Percentiles rank a stretch among this genome's conserved stretches.
phyloP scores from a whole-genome alignment of 2,888 invertebrate species.

The Drosophila ustulata region DNA sequence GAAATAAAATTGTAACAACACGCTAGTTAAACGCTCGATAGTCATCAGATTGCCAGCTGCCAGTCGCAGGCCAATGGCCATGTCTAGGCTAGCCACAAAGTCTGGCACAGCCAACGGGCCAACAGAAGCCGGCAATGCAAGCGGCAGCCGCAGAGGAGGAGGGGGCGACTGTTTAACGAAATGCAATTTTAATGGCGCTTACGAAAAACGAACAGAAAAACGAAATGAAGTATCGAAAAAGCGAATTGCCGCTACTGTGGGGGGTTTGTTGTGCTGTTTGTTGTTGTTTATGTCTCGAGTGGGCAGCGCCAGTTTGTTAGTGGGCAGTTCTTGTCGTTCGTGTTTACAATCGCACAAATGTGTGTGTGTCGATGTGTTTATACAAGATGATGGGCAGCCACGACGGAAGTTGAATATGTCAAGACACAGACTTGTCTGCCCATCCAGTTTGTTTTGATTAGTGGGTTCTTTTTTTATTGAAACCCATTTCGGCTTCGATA shows the following conservation, averaged over 20 bases:
- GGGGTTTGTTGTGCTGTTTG: constrained; percentile 41
- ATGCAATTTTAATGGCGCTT: constrained; percentile 77
- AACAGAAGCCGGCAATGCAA: constrained; percentile 26
- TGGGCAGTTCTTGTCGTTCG: constrained; percentile 68
- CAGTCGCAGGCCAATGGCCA: constrained; percentile 1
- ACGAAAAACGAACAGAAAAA: constrained; percentile 40
- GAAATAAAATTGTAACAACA: constrained; percentile 40
- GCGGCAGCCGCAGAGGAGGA: neutral
- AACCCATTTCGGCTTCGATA: constrained; percentile 13
- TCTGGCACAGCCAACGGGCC: constrained; percentile 55
- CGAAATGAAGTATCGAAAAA: constrained; percentile 43
- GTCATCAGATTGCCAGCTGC: constrained; percentile 44
- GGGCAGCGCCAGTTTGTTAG: constrained; percentile 50
- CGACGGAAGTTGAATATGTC: constrained; percentile 58
- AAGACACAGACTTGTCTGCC: constrained; percentile 49
- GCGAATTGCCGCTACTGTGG: constrained; percentile 51
- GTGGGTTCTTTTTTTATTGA: constrained; percentile 22
- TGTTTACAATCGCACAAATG: constrained; percentile 24
- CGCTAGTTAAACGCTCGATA: constrained; percentile 67
- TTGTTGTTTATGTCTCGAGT: constrained; percentile 65
- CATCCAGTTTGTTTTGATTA: constrained; percentile 49
- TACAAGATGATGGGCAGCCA: constrained; percentile 44
- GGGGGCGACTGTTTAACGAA: constrained; percentile 62
- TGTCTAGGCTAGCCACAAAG: constrained; percentile 60
- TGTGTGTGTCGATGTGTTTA: constrained; percentile 19